Evolutionary conservation across 2,888 invertebrate genomes (phyloP).

Genomic region (Encarsia formosa): DNA sequence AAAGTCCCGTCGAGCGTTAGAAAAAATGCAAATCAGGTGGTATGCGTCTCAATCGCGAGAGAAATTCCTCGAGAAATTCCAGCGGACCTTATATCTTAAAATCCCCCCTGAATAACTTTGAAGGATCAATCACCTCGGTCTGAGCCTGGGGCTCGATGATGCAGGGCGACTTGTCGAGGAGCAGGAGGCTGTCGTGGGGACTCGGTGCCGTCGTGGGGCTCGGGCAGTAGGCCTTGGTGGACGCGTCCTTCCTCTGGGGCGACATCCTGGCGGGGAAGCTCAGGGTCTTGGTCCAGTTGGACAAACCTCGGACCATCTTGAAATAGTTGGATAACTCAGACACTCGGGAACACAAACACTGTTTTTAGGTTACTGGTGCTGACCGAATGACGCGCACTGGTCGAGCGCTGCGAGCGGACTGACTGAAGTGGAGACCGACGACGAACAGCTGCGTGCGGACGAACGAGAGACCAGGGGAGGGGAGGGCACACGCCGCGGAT

Average conservation of each 20-base stretch:
- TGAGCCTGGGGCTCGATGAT: slow-evolving; percentile 27
- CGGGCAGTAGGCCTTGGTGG: slow-evolving; percentile 52
- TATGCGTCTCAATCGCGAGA: too few relatives aligned
- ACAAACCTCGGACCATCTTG: slow-evolving; percentile 82
- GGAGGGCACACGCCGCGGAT: not conserved
- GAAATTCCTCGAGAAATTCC: too few relatives aligned
- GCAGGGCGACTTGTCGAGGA: slow-evolving; percentile 42
- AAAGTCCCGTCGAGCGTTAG: too few relatives aligned
- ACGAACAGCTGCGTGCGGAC: not conserved
- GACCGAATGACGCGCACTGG: not conserved
- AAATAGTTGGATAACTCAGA: not conserved
- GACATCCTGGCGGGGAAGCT: slow-evolving; percentile 84
- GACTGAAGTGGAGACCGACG: not conserved
- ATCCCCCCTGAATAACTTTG: too few relatives aligned
- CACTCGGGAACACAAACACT: not conserved
- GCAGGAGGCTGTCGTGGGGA: slow-evolving; percentile 39
- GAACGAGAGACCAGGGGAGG: too few relatives aligned
- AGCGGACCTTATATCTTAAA: too few relatives aligned
- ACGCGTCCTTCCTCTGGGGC: slow-evolving; percentile 75
- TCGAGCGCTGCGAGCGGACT: not conserved
- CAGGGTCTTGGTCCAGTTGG: slow-evolving; percentile 87
- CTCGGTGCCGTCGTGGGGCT: slow-evolving; percentile 51
- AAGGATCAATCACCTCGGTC: slow-evolving; percentile 38
- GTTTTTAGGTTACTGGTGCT: not conserved
- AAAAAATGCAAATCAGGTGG: too few relatives aligned